A percentile compares a stretch with the other conserved stretches of the same genome.
Evolutionary conservation across 2,888 invertebrate genomes (phyloP).

Genomic region (Philopedon plagiatum): DNA sequence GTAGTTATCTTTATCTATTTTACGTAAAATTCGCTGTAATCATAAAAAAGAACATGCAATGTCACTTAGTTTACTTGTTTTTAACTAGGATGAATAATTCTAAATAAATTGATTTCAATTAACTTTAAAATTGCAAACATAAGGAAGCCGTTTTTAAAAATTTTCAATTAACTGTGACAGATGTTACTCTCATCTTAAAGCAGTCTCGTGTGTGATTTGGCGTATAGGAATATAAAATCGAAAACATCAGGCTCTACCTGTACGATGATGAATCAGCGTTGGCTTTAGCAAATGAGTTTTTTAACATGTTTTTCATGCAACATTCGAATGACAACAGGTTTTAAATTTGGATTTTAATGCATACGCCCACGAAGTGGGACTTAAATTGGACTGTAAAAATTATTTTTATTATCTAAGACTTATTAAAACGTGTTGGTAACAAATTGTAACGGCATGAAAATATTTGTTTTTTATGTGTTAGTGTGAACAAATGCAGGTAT

Average conservation of each 20-base stretch:
- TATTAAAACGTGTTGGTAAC: neutral
- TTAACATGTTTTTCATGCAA: neutral
- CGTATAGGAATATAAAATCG: neutral
- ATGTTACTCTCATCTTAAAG: too few species aligned
- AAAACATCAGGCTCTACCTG: neutral
- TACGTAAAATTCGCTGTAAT: too few species aligned
- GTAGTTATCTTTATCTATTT: too few species aligned
- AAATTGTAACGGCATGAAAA: neutral
- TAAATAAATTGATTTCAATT: too few species aligned
- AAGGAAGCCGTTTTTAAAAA: too few species aligned
- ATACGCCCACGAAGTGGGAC: neutral
- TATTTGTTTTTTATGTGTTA: neutral
- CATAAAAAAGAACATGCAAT: too few species aligned
- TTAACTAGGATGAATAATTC: too few species aligned
- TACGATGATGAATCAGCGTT: neutral
- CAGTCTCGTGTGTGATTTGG: too few species aligned
- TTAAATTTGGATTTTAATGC: slow-evolving; percentile 12
- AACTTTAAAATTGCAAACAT: too few species aligned
- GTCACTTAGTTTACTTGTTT: too few species aligned
- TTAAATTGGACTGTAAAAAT: neutral
- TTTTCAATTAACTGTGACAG: too few species aligned
- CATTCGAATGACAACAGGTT: neutral
- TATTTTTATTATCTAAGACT: neutral
- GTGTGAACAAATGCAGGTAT: too few species aligned
- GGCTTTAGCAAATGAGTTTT: neutral